Conservation (phyloP, 2,888 invertebrate genomes). For the Xanthostigma xanthostigma region DNA sequence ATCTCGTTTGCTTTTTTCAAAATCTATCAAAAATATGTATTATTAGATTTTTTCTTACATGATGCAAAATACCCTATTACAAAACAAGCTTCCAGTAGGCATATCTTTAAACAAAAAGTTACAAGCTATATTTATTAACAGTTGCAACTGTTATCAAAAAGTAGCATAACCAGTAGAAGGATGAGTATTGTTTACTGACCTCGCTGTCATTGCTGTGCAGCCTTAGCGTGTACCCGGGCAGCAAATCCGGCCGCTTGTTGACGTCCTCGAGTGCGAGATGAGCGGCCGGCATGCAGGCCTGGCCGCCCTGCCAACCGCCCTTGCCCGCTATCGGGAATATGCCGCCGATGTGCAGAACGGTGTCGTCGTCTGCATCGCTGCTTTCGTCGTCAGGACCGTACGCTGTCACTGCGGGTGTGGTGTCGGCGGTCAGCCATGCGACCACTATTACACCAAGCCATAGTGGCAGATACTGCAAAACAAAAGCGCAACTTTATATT, state of each 20-base stretch:
- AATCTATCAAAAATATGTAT: too few species aligned
- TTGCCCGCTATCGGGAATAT: conserved; percentile 95
- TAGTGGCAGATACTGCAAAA: conserved; percentile 28
- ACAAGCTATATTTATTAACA: too few species aligned
- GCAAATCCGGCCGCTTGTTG: conserved; percentile 71
- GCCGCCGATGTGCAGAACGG: conserved; percentile 88
- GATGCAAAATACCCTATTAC: too few species aligned
- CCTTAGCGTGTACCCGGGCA: conserved; percentile 80
- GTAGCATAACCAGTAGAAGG: too few species aligned
- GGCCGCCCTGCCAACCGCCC: conserved; percentile 97
- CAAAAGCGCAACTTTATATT: not conserved
- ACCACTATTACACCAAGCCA: conserved; percentile 24
- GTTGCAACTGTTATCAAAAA: too few species aligned
- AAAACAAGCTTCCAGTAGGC: too few species aligned
- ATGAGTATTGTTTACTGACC: conserved; percentile 38
- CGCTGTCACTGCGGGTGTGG: conserved; percentile 13
- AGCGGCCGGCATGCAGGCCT: conserved; percentile 96
- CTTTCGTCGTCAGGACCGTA: conserved; percentile 7
- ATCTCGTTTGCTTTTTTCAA: too few species aligned
- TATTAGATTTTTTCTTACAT: too few species aligned
- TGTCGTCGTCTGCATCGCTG: conserved; percentile 31
- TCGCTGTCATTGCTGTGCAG: conserved; percentile 94
- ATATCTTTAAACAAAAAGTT: too few species aligned
- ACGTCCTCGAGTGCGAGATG: conserved; percentile 93
- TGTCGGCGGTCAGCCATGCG: conserved; percentile 9